Evolutionary conservation across 2,888 invertebrate genomes (phyloP), one percentile per base, ranked within the genome.

Genomic region (Rhamnusium bicolor): DNA sequence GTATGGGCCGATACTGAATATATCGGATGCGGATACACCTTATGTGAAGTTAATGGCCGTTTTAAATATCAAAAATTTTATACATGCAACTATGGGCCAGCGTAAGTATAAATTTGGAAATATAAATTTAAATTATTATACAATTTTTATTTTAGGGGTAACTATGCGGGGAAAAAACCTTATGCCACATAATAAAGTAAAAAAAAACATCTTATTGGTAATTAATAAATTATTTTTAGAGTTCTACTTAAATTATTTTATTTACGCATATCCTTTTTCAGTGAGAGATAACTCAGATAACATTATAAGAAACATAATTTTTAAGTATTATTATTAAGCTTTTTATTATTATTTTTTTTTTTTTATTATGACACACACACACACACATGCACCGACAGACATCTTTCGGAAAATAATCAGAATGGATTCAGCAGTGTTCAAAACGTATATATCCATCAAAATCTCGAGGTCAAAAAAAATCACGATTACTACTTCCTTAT

Each of bases 1-100:
- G 79, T 81, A 7, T 83, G 83, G 83, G 82, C 79, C 6, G 61
- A 80, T 56, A 80, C 81, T 14, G 73, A 76, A 49, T 75, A 75
- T 18, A 74, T 83, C 6, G 83, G 83, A 6, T 83, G 83, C 51
- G 83, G 83, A 8, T 82, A 74, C 54, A 73, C 76, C 1, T 74
- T 74, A 61, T 82, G 67, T 58, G 40, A 69, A 7, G 67, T 40
- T 1, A 68, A 60, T 21, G 69, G 69, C 16, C 21, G 14, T n/a
- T 75, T 53, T 21, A 67, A 49, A 46, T 80, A 76, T 40, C 49
- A 66, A 14, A 82, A 81, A 72, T 62, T 80, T 6, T 83, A 82
- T 54, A 79, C 79, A 47, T 83, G 79, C 60, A 79, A 79, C 56
- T 79, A 79, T 49, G 79, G 79, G 49, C 79, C 79, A 21, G 78